phyloP scores from a whole-genome alignment of 1,140 invertebrate species.

The Dinoponera quadriceps region DNA sequence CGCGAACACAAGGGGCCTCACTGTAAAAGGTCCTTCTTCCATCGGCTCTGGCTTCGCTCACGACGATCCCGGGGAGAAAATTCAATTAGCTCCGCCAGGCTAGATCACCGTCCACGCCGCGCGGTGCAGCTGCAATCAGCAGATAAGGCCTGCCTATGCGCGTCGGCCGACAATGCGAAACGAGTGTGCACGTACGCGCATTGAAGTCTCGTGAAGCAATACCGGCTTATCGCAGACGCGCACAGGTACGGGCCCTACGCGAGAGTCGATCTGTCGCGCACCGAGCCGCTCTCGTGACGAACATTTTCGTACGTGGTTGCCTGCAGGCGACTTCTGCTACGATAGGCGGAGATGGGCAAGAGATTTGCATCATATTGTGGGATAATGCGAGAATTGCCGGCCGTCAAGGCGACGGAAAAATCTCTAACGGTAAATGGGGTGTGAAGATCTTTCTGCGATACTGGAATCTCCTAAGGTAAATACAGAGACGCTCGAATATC shows the following conservation, averaged over 20 bases:
- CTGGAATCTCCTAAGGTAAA: background rate
- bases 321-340: background rate
- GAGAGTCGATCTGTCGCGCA: constrained; percentile 18
- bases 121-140: constrained; percentile 68
- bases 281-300: background rate
- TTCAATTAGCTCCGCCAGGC: constrained; percentile 72
- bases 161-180: constrained; percentile 46
- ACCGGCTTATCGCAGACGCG: constrained; percentile 29
- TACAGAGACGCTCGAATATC: background rate
- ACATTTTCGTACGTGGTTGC: constrained; percentile 20
- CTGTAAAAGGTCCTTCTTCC: constrained; percentile 65
- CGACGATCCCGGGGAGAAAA: constrained; percentile 77
- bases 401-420: background rate
- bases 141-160: constrained; percentile 57
- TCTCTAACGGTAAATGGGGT: background rate
- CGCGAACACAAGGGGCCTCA: constrained; percentile 78
- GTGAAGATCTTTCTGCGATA: constrained; percentile 9
- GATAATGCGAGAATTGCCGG: constrained; percentile 1
- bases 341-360: background rate
- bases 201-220: constrained; percentile 22
- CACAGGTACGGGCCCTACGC: constrained; percentile 20
- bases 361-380: background rate
- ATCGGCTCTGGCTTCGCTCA: constrained; percentile 67
- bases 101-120: constrained; percentile 61
- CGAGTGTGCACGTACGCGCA: constrained; percentile 2